Base-by-base conservation (phyloP, 2,888 invertebrate species). In the Selenia dentaria region DNA sequence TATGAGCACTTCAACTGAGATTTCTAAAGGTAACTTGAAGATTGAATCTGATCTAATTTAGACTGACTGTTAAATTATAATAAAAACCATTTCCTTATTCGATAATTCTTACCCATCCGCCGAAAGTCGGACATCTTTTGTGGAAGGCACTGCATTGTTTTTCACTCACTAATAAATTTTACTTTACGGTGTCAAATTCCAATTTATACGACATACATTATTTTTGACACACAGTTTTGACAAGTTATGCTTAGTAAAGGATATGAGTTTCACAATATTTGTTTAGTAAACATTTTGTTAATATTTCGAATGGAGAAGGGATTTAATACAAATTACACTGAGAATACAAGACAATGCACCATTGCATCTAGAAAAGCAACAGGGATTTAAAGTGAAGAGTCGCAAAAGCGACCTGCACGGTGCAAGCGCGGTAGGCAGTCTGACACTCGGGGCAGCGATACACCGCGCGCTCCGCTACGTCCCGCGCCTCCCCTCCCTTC, bases 291-390 rank as follows among this genome's bases (percentile, higher is more conserved):
- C n/a, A n/a, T n/a, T n/a, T n/a, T n/a, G n/a, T n/a, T n/a, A n/a
- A n/a, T n/a, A n/a, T n/a, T n/a, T n/a, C n/a, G n/a, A n/a, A n/a
- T n/a, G n/a, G n/a, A n/a, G n/a, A n/a, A n/a, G n/a, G n/a, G n/a
- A n/a, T n/a, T n/a, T n/a, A n/a, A n/a, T n/a, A n/a, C n/a, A n/a
- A n/a, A n/a, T n/a, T n/a, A n/a, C n/a, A n/a, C n/a, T n/a, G n/a
- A n/a, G n/a, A n/a, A n/a, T n/a, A n/a, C n/a, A n/a, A n/a, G n/a
- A n/a, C n/a, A 9, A n/a, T 18, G 22, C 32, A 44, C 32, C 18
- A 40, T 32, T 40, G 26, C 16, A 34, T n/a, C 1, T 26, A 20
- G 26, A 24, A 20, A 31, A 39, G 49, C 49, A 49, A 49, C 49
- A 43, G 40, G 26, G 37, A n/a, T 5, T 20, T 12, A 6, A 22